Evolutionary conservation across 1,140 invertebrate genomes (phyloP).

Genomic region (Cepaea nemoralis): DNA sequence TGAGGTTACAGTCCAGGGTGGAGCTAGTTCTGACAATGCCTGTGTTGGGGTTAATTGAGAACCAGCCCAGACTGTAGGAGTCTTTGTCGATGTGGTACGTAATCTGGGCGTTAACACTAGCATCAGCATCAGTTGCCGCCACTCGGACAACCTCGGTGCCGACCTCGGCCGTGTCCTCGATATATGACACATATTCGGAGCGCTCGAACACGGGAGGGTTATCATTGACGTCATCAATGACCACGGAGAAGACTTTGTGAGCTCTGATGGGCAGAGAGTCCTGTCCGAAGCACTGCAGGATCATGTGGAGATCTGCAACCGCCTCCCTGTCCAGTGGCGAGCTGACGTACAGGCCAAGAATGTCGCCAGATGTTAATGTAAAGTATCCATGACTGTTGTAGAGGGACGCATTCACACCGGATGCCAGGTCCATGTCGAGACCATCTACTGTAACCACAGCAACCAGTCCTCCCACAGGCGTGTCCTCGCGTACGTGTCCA

Average conservation of each 20-base stretch:
- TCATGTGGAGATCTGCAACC: constrained; percentile 54
- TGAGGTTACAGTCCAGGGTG: constrained; percentile 91
- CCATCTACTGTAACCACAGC: constrained; percentile 90
- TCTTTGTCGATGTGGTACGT: constrained; percentile 78
- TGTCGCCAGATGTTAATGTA: constrained; percentile 87
- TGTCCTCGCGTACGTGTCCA: constrained; percentile 88
- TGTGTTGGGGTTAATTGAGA: constrained; percentile 86
- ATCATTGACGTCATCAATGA: constrained; percentile 75
- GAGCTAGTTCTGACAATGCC: constrained; percentile 88
- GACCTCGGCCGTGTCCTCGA: constrained; percentile 76
- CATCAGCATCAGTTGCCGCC: constrained; percentile 87
- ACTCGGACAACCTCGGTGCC: constrained; percentile 89
- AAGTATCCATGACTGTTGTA: constrained; percentile 91
- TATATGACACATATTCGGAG: constrained; percentile 86
- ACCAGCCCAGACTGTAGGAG: constrained; percentile 91
- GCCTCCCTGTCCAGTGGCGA: constrained; percentile 74
- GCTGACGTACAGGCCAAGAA: constrained; percentile 90
- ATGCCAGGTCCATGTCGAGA: constrained; percentile 88
- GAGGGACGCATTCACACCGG: constrained; percentile 91
- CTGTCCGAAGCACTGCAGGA: constrained; percentile 57
- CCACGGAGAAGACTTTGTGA: constrained; percentile 51
- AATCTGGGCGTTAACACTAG: constrained; percentile 88
- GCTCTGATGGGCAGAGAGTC: constrained; percentile 74
- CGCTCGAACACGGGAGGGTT: constrained; percentile 62
- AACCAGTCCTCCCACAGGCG: constrained; percentile 90